Evolutionary conservation across 2,888 invertebrate genomes (phyloP).

Genomic region (Aporophyla lueneburgensis): DNA sequence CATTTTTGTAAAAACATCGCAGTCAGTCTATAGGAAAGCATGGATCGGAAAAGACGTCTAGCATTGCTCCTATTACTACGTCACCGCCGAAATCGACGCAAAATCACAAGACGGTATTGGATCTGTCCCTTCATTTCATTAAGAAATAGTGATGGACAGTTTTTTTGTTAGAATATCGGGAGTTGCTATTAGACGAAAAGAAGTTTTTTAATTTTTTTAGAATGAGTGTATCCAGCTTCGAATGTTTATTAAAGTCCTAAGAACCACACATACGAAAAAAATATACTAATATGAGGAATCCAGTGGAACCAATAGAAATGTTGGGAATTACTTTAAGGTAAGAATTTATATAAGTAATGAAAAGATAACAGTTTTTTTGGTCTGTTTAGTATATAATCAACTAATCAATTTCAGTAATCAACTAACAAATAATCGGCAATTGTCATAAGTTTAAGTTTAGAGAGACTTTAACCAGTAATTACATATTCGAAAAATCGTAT

Average conservation of each 20-base stretch:
- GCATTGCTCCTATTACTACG: conserved; percentile 65
- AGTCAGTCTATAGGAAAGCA: conserved; percentile 54
- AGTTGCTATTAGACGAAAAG: conserved; percentile 64
- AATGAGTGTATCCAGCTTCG: conserved; percentile 57
- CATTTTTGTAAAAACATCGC: too few species aligned
- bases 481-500: conserved; percentile 49
- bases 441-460: conserved; percentile 49
- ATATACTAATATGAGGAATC: conserved; percentile 69
- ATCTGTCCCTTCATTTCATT: conserved; percentile 63
- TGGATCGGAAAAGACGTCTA: conserved; percentile 65
- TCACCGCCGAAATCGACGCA: conserved; percentile 66
- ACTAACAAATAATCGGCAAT: conserved; percentile 51
- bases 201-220: conserved; percentile 58
- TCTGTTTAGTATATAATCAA: too few species aligned
- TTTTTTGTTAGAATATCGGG: too few species aligned
- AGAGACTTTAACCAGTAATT: conserved; percentile 44
- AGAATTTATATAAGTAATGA: conserved; percentile 46
- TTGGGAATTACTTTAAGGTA: conserved; percentile 67
- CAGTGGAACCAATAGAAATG: conserved; percentile 68
- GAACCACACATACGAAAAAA: conserved; percentile 68
- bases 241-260: conserved; percentile 65
- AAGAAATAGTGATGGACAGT: conserved; percentile 62
- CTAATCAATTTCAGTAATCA: conserved; percentile 51
- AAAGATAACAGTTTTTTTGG: conserved; percentile 53
- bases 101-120: conserved; percentile 62